Base-by-base conservation (phyloP, 2,113 vertebrate species). In the Rhea americana region DNA sequence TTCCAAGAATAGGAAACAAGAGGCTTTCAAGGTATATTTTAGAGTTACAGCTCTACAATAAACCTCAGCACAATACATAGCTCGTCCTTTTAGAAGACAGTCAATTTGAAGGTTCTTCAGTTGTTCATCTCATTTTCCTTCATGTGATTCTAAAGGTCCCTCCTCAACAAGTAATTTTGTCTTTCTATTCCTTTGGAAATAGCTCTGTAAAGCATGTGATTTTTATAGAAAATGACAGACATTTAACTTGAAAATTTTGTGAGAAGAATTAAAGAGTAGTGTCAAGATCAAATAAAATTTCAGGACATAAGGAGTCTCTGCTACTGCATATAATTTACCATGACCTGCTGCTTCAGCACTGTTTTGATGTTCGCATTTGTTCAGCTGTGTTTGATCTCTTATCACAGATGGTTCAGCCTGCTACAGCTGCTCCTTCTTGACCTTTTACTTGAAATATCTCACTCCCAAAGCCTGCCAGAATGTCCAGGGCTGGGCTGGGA, bases 1-100 rank as follows among this genome's bases (percentile, higher is more conserved):
- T 67, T 92, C 91, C 93, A 94, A 79, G 50, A 28, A 90, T 76
- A 89, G 67, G 75, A 94, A 92, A 70, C 32, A 87, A 82, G 19
- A 47, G 70, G 11, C 28, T 85, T 93, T 95, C 72, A 68, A 95
- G 74, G 59, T 81, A 63, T 77, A 78, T 61, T 61, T 78, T 18
- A 65, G 68, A 82, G 84, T 95, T 93, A 90, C 43, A 90, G 24
- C 25, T 82, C 66, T 74, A 56, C 37, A 15, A 48, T 75, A 85
- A 93, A 59, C 39, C 85, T 65, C 74, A 56, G 19, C 15, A 63
- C 41, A 87, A 47, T 35, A 71, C 24, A 62, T 55, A 70, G 20
- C 32, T 89, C 73, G 9, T 80, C 80, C 88, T 87, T 89, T 47
- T 55, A 70, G 35, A 5, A 32, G 68, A 79, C 0, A 0, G 59